phyloP scores from a whole-genome alignment of 2,797 vertebrate genomes.

The Spinus olivaceus region DNA sequence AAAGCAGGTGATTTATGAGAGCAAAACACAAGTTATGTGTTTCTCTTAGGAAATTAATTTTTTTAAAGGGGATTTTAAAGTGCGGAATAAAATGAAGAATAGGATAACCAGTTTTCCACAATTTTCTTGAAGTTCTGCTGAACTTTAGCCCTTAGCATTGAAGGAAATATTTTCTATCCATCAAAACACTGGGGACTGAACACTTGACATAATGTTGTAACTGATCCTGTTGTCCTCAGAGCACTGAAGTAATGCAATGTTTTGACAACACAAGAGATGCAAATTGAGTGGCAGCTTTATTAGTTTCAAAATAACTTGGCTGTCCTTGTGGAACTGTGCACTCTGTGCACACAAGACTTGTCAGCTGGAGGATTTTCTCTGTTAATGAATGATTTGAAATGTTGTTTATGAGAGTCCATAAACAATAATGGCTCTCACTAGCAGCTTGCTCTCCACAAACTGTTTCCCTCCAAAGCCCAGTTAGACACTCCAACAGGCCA shows the following conservation, averaged over 20 bases:
- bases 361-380: constrained; percentile 20
- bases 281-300: constrained; percentile 2
- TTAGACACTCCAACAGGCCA: not conserved
- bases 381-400: constrained; percentile 24
- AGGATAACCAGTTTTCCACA: not conserved
- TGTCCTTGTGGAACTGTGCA: not conserved
- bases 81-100: not conserved
- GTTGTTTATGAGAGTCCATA: not conserved
- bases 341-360: not conserved
- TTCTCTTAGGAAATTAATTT: not conserved
- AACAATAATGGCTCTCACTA: not conserved
- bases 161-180: not conserved
- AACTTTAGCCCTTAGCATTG: not conserved
- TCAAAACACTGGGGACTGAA: not conserved
- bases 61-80: not conserved
- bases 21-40: not conserved
- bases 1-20: not conserved
- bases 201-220: not conserved
- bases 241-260: not conserved
- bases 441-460: not conserved
- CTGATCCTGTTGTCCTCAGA: not conserved
- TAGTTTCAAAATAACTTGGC: not conserved
- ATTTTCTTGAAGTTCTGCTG: not conserved
- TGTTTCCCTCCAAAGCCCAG: not conserved
- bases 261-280: not conserved